Evolutionary conservation across 2,888 invertebrate species (phyloP), one percentile per base, ranked within the genome.

Genomic region (Esperia sulphurella): DNA sequence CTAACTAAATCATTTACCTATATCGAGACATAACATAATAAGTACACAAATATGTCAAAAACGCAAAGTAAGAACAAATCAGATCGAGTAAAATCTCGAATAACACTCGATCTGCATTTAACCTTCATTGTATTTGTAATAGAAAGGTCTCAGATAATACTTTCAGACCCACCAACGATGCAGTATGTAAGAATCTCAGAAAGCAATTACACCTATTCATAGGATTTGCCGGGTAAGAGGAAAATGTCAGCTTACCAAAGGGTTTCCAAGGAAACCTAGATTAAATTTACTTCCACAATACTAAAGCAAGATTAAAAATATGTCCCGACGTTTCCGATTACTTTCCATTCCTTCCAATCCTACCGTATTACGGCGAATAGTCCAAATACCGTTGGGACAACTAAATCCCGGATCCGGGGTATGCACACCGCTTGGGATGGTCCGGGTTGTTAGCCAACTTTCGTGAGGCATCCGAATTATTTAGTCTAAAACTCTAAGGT

Each of bases 401-500:
- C 65, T 65, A 58, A 67, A 65, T 61, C 59, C 51, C 54, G 48
- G 53, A 52, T 52, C 52, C 50, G 50, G 49, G 54, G 60, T 59
- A 59, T 61, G 60, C 41, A 33, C 28, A 43, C 28, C 58, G 58
- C 61, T 59, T 60, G 52, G 63, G 55, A 56, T 55, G 59, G 63
- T 62, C 65, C 63, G 61, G 66, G 65, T 72, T 73, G 74, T 74
- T 75, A 69, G 63, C 62, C 55, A 77, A 80, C 75, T 79, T 73
- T 67, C 59, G 56, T 54, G 53, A 65, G 67, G 70, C 68, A 79
- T 75, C 63, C 71, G 66, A 78, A 78, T 79, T 77, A 78, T 80
- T 75, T 71, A 75, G 69, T 60, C 66, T 61, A 57, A 62, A 68
- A 68, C 63, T 68, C 53, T 53, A 56, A 69, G 60, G 59, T 54